phyloP scores from a whole-genome alignment of 2,797 vertebrate genomes.

The Gastrophryne carolinensis region DNA sequence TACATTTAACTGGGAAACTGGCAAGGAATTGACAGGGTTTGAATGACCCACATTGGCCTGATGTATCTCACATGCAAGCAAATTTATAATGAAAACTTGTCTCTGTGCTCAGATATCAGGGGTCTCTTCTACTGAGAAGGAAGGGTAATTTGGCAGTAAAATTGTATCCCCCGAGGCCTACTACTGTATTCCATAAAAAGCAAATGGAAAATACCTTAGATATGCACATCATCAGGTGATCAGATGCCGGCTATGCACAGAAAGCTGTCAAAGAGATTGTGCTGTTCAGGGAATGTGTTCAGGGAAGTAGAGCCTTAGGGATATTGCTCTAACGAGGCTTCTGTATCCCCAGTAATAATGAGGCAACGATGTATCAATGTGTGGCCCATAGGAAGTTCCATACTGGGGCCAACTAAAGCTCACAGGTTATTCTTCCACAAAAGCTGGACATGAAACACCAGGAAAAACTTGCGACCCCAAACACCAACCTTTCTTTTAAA shows the following conservation, averaged over 20 bases:
- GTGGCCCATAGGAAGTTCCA: not conserved
- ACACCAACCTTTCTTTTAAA: too few species aligned
- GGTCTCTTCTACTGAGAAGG: not conserved
- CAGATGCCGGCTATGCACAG: not conserved
- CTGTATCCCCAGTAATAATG: too few species aligned
- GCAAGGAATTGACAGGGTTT: slow-evolving; percentile 31
- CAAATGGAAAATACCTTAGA: not conserved
- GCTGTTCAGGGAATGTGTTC: not conserved
- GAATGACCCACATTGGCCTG: slow-evolving; percentile 5
- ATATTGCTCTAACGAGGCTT: not conserved
- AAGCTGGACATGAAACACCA: too few species aligned
- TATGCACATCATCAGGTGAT: not conserved
- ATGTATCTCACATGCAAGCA: slow-evolving; percentile 28
- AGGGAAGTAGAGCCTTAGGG: not conserved
- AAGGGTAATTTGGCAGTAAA: slow-evolving; percentile 11
- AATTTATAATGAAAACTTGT: slow-evolving; percentile 35
- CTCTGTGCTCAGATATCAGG: not conserved
- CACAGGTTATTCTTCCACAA: too few species aligned
- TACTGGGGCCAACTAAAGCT: too few species aligned
- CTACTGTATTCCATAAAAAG: not conserved
- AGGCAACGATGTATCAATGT: too few species aligned
- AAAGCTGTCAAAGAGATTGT: not conserved
- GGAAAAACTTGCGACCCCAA: too few species aligned
- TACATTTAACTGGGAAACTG: slow-evolving; percentile 13
- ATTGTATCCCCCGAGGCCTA: not conserved